Evolutionary conservation across 2,888 invertebrate genomes (phyloP), one percentile per base, ranked within the genome.

Genomic region (Norana najaformis): DNA sequence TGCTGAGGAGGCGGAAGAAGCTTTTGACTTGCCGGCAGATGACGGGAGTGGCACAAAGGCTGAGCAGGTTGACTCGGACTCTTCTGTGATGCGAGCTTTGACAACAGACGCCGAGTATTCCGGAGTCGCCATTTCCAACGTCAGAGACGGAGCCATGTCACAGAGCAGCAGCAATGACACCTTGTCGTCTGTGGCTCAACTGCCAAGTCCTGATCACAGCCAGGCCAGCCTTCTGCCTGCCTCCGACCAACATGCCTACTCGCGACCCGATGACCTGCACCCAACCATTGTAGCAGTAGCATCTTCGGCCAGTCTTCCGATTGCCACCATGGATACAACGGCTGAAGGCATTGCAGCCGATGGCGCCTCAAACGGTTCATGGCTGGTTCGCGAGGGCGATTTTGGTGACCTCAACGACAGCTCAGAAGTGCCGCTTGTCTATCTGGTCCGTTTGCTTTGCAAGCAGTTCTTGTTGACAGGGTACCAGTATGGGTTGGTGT

Each of bases 401-500:
- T 83, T 90, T 41, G 90, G 89, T 37, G 69, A 35, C 88, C 53
- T 38, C 14, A 39, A 85, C 38, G 89, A 83, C 23, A 34, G n/a
- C 20, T 95, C 96, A 20, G 96, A 91, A 91, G 95, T 96, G 0
- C 96, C 97, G 0, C 94, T 97, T 14, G 95, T 96, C 89, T 97
- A 96, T 94, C 97, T 97, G 92, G 96, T 96, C 16, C 96, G 97
- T 92, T 95, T 97, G 90, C 95, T 98, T 11, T 96, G 96, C 34
- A 96, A 96, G 20, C 96, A 96, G 90, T 98, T 97, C 94, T 95
- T 98, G 38, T 94, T 98, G 41, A 96, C 96, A 30, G 92, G 92
- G 0, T 88, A 90, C 88, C 83, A 89, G 82, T 82, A 96, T 14
- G 95, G 96, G 6, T 94, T 97, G 89, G 96, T 97, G 92, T 95